Evolutionary conservation across 2,888 invertebrate genomes (phyloP), one percentile per base, ranked within the genome.

Genomic region (Cephus spinipes): DNA sequence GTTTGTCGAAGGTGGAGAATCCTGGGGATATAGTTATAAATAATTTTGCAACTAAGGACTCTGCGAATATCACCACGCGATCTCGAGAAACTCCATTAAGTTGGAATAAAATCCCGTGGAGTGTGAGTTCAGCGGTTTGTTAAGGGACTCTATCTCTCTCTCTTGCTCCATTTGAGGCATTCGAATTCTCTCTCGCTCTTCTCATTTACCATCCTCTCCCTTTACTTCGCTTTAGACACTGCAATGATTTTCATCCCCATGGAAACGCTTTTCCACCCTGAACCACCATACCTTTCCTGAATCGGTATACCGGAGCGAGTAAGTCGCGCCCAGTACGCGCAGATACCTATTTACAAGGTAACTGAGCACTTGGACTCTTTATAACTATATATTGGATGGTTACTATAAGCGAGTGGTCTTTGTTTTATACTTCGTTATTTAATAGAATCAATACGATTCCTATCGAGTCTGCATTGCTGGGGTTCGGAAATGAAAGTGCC

Each of bases 41-140:
- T 55, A 23, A 55, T 55, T 55, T 55, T 23, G 55, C 55, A 55
- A 55, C 55, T 55, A 55, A 55, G 23, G 55, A 55, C 23, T 55
- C 23, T 55, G 55, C 23, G 23, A 23, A 55, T 23, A 55, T 55
- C 23, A 55, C 55, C 9, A 23, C 55, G 55, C 55, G 55, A 55
- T 55, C 55, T 55, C 23, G 55, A 55, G 86, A 84, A 87, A 88
- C 86, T 88, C 87, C 85, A 90, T 90, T 89, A 87, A 86, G 86
- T 88, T 86, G 87, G 88, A 89, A 88, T 88, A 87, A 90, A 89
- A 90, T 89, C 88, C 88, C 87, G 80, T 79, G 87, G 86, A 86
- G 86, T 86, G 89, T 88, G 88, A 87, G 87, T 89, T 89, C 88
- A 90, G 89, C 90, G 89, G 87, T 90, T 90, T 89, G 89, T 90